These are phyloP conservation scores for Eudemis profundana DNA, from an alignment of 2,888 invertebrate species.

Conservation along the genomic window DNA sequence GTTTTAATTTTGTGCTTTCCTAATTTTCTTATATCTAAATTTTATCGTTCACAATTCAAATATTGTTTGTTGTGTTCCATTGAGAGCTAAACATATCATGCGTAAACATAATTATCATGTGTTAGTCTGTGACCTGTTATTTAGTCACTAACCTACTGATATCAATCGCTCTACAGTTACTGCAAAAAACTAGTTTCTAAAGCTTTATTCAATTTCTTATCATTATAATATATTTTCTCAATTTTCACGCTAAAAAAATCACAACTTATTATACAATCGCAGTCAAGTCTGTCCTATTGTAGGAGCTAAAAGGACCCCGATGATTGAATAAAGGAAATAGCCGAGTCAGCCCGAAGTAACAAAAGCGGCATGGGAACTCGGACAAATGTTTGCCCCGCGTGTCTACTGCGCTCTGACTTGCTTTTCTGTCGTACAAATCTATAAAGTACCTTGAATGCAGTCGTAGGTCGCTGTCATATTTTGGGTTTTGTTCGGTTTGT, in stretches of 20 bases:
- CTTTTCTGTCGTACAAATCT: conserved; percentile 18
- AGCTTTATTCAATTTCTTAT: too few relatives aligned
- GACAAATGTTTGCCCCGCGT: conserved; percentile 60
- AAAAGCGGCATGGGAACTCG: conserved; percentile 52
- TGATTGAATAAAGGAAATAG: conserved; percentile 64
- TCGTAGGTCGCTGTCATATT: neutral
- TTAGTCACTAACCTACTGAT: too few relatives aligned
- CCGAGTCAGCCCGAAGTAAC: conserved; percentile 54
- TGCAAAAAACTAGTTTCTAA: too few relatives aligned
- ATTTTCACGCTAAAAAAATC: conserved; percentile 9
- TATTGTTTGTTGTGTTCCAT: too few relatives aligned
- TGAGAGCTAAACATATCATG: too few relatives aligned
- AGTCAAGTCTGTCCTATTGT: conserved; percentile 37
- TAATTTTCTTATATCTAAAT: too few relatives aligned
- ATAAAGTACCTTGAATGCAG: neutral
- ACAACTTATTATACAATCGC: conserved; percentile 26
- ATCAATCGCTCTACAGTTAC: too few relatives aligned
- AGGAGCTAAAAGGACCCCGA: conserved; percentile 46
- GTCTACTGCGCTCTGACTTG: conserved; percentile 22
- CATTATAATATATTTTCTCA: too few relatives aligned
- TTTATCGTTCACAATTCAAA: too few relatives aligned
- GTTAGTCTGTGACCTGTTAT: too few relatives aligned
- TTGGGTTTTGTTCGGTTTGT: neutral
- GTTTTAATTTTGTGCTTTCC: too few relatives aligned
- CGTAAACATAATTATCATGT: too few relatives aligned